These are phyloP conservation scores for Apteryx mantelli DNA, from an alignment of 2,113 vertebrate genomes.

Conservation along the genomic window DNA sequence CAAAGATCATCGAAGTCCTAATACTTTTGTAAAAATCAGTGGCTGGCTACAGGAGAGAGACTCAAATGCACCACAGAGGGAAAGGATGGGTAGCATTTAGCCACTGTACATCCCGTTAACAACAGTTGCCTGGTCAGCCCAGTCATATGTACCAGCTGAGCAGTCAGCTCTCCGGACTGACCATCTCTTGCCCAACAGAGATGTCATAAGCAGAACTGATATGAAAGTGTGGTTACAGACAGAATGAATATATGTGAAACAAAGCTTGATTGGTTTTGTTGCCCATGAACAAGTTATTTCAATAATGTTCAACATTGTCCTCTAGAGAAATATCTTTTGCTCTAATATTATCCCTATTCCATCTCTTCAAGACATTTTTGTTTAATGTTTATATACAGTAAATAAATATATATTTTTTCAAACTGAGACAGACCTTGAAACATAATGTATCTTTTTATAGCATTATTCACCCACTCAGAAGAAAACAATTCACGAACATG, in stretches of 20 bases:
- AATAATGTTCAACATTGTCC: conserved; percentile 23
- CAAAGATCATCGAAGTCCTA: no score
- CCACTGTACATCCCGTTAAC: accelerated
- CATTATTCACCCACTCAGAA: conserved; percentile 75
- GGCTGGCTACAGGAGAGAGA: no score
- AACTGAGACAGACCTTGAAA: conserved; percentile 78
- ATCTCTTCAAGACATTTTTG: conserved; percentile 60
- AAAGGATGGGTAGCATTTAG: background rate
- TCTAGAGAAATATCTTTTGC: conserved; percentile 62
- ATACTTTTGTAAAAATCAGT: no score
- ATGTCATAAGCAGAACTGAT: background rate
- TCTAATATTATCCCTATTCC: conserved; percentile 33
- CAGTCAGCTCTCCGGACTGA: background rate
- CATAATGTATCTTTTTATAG: conserved; percentile 81
- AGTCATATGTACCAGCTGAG: background rate
- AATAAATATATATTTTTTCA: conserved; percentile 70
- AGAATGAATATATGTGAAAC: background rate
- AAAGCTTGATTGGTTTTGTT: background rate
- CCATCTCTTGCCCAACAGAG: background rate
- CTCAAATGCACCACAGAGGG: no score
- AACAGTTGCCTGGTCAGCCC: background rate
- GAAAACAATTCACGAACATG: conserved; percentile 74
- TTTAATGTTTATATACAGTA: conserved; percentile 70
- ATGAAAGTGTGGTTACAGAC: accelerated
- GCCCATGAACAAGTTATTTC: background rate